Evolutionary conservation across 2,888 invertebrate species (phyloP), one percentile per base, ranked within the genome.

Genomic region (Epinotia nisella): DNA sequence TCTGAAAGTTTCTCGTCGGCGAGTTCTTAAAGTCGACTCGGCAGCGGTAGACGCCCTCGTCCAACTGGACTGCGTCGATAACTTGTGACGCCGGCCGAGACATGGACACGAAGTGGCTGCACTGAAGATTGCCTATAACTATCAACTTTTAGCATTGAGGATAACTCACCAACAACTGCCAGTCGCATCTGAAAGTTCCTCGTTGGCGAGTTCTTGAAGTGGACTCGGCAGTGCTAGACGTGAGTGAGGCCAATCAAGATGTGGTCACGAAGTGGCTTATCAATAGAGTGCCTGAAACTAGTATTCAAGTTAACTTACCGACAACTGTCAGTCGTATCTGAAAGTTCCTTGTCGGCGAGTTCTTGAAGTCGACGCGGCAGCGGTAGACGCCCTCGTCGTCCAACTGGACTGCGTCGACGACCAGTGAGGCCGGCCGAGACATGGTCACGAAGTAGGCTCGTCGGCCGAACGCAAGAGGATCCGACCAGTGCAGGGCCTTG

Each of bases 21-120:
- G 97, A 97, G 82, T 97, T 97, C 82, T 96, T 96, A 89, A 98
- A 98, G 92, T 98, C 98, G 51, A 98, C 98, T 75, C 98, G 94
- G 88, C 98, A 98, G 76, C 98, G 94, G 92, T 98, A 98, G 73
- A 95, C 88, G 56, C 98, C 98, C 83, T 97, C 97, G 82, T 96
- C 96, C 76, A 97, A 92, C 85, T 49, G 49, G n/a, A 49, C 49
- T n/a, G 49, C 49, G 49, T 49, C n/a, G 49, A 49, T n/a, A 5
- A 49, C 49, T n/a, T 15, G n/a, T 41, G 96, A 95, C 4, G 98
- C 97, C n/a, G n/a, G n/a, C 49, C n/a, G 5, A 49, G 13, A 55
- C 13, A 11, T 10, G 21, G 21, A 1, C 21, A 35, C 1, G 9
- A 35, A 35, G 35, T 7, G 1, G 35, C 9, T 74, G n/a, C n/a